These are phyloP conservation scores for Epinotia demarniana DNA, from an alignment of 2,888 invertebrate species.

Conservation along the genomic window DNA sequence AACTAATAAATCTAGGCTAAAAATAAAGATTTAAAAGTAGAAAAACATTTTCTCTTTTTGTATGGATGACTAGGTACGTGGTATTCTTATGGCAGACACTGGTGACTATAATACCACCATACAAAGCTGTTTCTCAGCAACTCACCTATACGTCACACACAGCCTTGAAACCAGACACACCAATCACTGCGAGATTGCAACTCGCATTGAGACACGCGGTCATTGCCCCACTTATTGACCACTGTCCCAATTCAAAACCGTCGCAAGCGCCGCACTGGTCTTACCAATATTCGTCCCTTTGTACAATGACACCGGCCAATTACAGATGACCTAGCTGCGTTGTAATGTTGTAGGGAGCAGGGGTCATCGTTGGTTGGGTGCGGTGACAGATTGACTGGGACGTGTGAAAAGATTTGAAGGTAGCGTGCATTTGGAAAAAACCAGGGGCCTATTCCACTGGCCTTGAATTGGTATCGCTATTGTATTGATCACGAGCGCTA, in stretches of 20 bases:
- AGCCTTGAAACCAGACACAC: slow-evolving; percentile 18
- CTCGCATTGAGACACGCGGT: slow-evolving; percentile 16
- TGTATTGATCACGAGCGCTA: no score
- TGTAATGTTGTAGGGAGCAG: not conserved
- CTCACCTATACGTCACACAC: not conserved
- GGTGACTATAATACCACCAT: no score
- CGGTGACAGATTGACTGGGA: not conserved
- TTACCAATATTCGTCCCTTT: not conserved
- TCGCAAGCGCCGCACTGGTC: not conserved
- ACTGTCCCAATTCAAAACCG: not conserved
- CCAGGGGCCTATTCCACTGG: no score
- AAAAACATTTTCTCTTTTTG: no score
- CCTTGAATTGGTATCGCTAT: no score
- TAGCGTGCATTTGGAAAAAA: no score
- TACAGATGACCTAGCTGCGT: slow-evolving; percentile 6
- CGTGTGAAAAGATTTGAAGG: no score
- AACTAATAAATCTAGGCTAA: no score
- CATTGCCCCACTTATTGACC: slow-evolving; percentile 16
- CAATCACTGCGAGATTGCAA: slow-evolving; percentile 18
- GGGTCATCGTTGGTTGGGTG: not conserved
- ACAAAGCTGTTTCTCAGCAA: no score
- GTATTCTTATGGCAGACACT: no score
- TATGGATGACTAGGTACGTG: no score
- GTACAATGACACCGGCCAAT: not conserved
- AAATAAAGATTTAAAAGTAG: no score